A percentile compares a stretch with the other conserved stretches of the same genome.
phyloP scores from a whole-genome alignment of 1,140 invertebrate genomes.

The Octopus sinensis region DNA sequence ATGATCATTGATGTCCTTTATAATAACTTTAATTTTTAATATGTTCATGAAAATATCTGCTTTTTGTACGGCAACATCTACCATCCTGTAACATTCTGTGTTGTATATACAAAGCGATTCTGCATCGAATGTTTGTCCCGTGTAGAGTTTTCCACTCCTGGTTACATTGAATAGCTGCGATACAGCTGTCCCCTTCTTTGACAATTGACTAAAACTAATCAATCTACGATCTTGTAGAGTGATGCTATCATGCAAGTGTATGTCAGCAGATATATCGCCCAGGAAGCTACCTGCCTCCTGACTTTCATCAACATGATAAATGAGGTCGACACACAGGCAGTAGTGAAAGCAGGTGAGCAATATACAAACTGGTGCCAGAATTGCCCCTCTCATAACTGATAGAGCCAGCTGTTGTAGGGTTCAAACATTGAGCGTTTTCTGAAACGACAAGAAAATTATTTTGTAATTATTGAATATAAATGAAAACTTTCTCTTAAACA shows the following conservation, averaged over 20 bases:
- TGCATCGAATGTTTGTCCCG: background rate
- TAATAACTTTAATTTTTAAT: constrained; percentile 34
- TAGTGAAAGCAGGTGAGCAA: background rate
- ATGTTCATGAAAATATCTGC: background rate
- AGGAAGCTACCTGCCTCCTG: background rate
- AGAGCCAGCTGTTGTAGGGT: no score
- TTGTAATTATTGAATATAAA: no score
- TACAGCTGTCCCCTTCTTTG: background rate
- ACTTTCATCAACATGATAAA: background rate
- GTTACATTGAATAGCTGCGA: background rate
- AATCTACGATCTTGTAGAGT: background rate
- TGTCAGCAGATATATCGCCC: background rate
- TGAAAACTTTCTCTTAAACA: no score
- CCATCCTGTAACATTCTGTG: background rate
- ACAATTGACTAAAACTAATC: background rate
- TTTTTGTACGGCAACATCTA: background rate
- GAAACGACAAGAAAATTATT: no score
- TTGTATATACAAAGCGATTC: background rate
- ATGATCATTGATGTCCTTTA: constrained; percentile 86
- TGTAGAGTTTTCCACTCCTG: background rate
- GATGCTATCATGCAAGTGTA: background rate
- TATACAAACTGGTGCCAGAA: no score
- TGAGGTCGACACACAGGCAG: background rate
- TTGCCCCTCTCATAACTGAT: no score
- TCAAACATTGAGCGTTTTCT: no score